These are phyloP conservation scores for Malacoctenus gilli DNA, from an alignment of 2,797 vertebrate species.

Conservation along the genomic window DNA sequence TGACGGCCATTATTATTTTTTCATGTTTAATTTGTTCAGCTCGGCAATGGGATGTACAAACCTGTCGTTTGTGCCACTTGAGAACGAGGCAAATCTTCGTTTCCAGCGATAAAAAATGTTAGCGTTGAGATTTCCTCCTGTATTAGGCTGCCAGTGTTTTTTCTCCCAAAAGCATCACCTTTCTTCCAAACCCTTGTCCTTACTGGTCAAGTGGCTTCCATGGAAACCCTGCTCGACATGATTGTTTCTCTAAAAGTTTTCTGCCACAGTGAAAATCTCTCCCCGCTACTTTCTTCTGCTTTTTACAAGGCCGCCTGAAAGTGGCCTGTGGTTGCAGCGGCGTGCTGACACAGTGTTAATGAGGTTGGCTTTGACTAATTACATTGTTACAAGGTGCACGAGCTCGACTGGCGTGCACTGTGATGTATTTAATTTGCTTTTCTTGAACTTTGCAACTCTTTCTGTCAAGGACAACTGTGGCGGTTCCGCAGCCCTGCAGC, in stretches of 20 bases:
- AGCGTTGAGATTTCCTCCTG: too few relatives aligned
- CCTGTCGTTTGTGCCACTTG: not conserved
- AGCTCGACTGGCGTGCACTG: not conserved
- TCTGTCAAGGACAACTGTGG: conserved; percentile 9
- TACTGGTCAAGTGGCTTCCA: conserved; percentile 25
- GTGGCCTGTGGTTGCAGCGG: conserved; percentile 9
- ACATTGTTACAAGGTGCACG: conserved; percentile 3
- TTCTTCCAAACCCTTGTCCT: conserved; percentile 6
- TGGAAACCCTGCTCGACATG: conserved; percentile 20
- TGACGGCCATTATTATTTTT: not conserved
- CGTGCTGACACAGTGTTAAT: conserved; percentile 21
- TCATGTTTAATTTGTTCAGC: not conserved
- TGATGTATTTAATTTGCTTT: conserved; percentile 6
- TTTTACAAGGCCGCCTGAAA: not conserved
- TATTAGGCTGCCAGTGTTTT: conserved; percentile 4
- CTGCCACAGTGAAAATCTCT: not conserved
- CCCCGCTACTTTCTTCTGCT: conserved; percentile 21
- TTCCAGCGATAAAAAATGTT: too few relatives aligned
- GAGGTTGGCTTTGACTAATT: conserved; percentile 19
- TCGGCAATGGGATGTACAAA: too few relatives aligned
- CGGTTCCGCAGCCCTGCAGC: conserved; percentile 6
- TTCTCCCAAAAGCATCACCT: not conserved
- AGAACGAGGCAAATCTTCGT: not conserved
- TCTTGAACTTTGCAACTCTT: conserved; percentile 20
- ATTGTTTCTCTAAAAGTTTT: not conserved